Evolutionary conservation across 2,888 invertebrate genomes (phyloP).

Genomic region (Galerucella nymphaeae): DNA sequence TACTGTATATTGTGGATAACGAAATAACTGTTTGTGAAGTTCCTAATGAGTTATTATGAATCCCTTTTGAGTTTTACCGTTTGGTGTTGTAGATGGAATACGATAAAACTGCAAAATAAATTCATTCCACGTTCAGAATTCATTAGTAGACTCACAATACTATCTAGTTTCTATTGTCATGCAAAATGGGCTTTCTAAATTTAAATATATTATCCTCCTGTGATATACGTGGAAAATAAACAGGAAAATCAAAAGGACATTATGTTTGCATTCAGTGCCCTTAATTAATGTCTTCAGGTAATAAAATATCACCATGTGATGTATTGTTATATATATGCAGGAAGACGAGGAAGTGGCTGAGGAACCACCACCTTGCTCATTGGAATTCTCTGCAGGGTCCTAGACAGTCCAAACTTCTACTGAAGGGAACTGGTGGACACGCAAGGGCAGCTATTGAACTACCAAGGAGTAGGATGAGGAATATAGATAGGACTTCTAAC

Average conservation of each 20-base stretch:
- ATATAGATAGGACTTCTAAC: too few species aligned
- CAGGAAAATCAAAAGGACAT: slow-evolving; percentile 3
- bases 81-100: slow-evolving; percentile 7
- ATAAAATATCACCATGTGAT: not conserved
- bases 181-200: slow-evolving; percentile 19
- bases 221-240: not conserved
- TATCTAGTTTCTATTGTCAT: slow-evolving; percentile 29
- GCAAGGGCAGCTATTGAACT: too few species aligned
- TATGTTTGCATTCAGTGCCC: not conserved
- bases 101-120: slow-evolving; percentile 24
- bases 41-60: too few species aligned
- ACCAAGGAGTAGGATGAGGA: too few species aligned
- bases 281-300: not conserved
- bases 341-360: too few species aligned
- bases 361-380: too few species aligned
- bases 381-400: too few species aligned
- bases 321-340: too few species aligned
- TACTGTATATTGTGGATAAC: too few species aligned
- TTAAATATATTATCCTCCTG: slow-evolving; percentile 14
- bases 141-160: slow-evolving; percentile 35
- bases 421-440: too few species aligned
- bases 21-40: too few species aligned
- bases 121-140: slow-evolving; percentile 33
- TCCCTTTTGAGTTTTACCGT: not conserved
- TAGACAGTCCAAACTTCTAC: too few species aligned